These are phyloP conservation scores for Disparrhopalites patrizii DNA, from an alignment of 2,888 invertebrate species.

Conservation along the genomic window DNA sequence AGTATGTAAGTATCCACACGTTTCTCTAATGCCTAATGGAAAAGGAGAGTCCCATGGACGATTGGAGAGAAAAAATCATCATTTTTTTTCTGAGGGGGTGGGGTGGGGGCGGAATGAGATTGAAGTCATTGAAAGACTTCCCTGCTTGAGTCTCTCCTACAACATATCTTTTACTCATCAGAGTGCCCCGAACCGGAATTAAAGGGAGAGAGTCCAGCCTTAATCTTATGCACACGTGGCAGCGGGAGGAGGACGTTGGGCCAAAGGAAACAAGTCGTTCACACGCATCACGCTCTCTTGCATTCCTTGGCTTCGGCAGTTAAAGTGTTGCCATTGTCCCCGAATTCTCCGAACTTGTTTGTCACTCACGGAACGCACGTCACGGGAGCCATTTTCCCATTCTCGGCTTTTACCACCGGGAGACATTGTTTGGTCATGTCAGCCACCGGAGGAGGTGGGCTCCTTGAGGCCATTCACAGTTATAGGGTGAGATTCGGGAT, in stretches of 20 bases:
- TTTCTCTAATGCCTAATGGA: no score
- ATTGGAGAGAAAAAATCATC: no score
- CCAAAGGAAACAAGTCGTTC: slow-evolving; percentile 34
- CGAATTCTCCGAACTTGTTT: slow-evolving; percentile 32
- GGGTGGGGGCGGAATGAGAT: no score
- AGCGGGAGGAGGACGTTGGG: no score
- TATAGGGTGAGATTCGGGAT: slow-evolving; percentile 32
- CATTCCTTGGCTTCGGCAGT: slow-evolving; percentile 6
- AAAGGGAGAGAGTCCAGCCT: slow-evolving; percentile 26
- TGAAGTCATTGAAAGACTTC: no score
- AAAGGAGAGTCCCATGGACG: no score
- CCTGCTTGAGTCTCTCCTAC: no score
- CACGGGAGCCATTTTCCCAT: slow-evolving; percentile 35
- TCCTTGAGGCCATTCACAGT: slow-evolving; percentile 39
- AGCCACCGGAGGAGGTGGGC: slow-evolving; percentile 31
- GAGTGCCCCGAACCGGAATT: slow-evolving; percentile 30
- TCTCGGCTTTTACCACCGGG: slow-evolving; percentile 28
- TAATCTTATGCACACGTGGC: slow-evolving; percentile 44
- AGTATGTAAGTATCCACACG: no score
- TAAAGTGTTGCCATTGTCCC: slow-evolving; percentile 14
- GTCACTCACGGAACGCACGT: slow-evolving; percentile 43
- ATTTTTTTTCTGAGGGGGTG: no score
- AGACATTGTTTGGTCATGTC: slow-evolving; percentile 30
- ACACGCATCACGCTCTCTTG: slow-evolving; percentile 33
- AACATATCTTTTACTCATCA: not conserved